phyloP scores from a whole-genome alignment of 2,888 invertebrate genomes.

The Phorcus lineatus region DNA sequence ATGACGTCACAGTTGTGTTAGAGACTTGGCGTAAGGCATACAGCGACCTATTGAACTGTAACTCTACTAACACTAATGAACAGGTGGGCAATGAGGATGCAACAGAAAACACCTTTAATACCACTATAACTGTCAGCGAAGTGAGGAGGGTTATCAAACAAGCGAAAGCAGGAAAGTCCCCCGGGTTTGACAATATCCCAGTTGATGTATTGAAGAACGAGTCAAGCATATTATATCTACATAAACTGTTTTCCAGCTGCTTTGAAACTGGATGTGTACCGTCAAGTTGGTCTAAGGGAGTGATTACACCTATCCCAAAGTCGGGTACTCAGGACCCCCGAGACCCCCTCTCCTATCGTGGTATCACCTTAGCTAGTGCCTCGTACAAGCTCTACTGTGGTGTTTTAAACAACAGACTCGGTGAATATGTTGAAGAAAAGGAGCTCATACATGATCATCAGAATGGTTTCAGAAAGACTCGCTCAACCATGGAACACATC shows the following conservation, averaged over 20 bases:
- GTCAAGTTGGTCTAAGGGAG: not conserved
- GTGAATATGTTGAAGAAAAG: not conserved
- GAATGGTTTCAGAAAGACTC: not conserved
- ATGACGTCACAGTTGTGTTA: not conserved
- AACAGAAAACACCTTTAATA: not conserved
- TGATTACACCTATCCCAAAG: not conserved
- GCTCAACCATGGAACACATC: not conserved
- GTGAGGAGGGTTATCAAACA: not conserved
- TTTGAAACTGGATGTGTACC: not conserved
- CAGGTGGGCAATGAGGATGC: not conserved
- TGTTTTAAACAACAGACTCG: not conserved
- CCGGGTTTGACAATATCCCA: not conserved
- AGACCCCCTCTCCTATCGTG: not conserved
- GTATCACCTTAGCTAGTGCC: not conserved
- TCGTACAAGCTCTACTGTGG: not conserved
- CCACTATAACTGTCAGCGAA: not conserved
- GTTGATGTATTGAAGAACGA: not conserved
- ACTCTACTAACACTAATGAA: not conserved
- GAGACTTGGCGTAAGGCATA: not conserved
- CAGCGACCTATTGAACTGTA: not conserved
- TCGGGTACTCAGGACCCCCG: not conserved
- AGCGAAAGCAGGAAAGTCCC: not conserved
- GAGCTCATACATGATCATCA: not conserved
- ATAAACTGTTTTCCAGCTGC: not conserved
- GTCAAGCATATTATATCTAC: not conserved